phyloP scores from a whole-genome alignment of 2,888 invertebrate genomes.

The Pristionchus arcanus region DNA sequence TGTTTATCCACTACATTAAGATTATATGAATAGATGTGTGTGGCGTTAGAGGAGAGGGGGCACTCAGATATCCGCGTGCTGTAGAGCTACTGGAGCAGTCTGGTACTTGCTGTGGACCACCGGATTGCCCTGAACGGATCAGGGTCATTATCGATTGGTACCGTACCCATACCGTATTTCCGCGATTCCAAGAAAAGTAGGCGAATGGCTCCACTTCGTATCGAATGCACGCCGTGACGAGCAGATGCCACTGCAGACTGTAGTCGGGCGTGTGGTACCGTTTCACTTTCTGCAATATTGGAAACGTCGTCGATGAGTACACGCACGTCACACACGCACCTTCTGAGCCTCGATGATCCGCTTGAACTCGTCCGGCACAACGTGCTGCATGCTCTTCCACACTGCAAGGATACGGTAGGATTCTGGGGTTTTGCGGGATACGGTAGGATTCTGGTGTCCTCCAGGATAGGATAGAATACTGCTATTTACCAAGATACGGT shows the following conservation, averaged over 20 bases:
- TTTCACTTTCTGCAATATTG: constrained; percentile 13
- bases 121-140: background rate
- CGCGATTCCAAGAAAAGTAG: constrained; percentile 28
- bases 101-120: constrained; percentile 37
- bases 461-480: too few species aligned
- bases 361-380: constrained; percentile 12
- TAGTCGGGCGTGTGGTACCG: constrained; percentile 26
- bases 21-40: background rate
- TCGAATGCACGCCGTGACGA: constrained; percentile 24
- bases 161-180: constrained; percentile 5
- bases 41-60: background rate
- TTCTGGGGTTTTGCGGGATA: too few species aligned
- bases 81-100: constrained; percentile 2
- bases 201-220: constrained; percentile 37
- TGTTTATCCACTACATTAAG: constrained; percentile 34
- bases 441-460: too few species aligned
- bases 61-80: background rate
- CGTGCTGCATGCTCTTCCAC: constrained; percentile 22
- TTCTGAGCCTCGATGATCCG: constrained; percentile 18
- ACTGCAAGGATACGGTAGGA: background rate
- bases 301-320: background rate
- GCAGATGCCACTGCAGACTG: constrained; percentile 25
- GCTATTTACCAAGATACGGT: too few species aligned
- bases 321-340: background rate
- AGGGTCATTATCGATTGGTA: background rate